Evolutionary conservation across 2,797 vertebrate species (phyloP), one percentile per base, ranked within the genome.

Genomic region (Champsocephalus esox): DNA sequence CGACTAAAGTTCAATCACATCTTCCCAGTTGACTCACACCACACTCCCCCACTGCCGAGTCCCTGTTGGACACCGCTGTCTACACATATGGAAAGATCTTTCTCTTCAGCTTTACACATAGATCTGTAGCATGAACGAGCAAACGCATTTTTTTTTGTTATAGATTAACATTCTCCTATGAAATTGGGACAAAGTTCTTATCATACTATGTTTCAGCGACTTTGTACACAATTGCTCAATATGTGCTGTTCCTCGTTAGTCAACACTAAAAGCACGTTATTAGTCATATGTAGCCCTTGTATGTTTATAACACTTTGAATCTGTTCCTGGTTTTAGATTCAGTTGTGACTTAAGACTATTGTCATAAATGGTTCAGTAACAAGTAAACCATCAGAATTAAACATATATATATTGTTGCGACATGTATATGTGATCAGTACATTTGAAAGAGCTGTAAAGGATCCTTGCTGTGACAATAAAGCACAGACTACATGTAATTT

Each of bases 311-410:
- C 44, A 28, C 21, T 17, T 66, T 13, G 19, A 3, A 43, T 17
- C 4, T 46, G 32, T 56, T 67, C 14, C 57, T 24, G 34, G 11
- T 14, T 77, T 11, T 43, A 48, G 11, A 13, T 1, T 5, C 50
- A 17, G 8, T 17, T 54, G 21, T n/a, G 5, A 13, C 16, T n/a
- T 44, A 11, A 3, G 7, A 58, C n/a, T 44, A 44, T 12, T 52
- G 9, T 43, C 12, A 9, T 10, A 81, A 52, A 34, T 2, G 4
- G 60, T 63, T 80, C 17, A 41, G 12, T n/a, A 52, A 59, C 13
- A 58, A 45, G 21, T 34, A 48, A 70, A 62, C 7, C 46, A 63
- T 3, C 3, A 45, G 12, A 38, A 21, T 8, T 12, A 34, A 3
- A 51, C 57, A 58, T 49, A 24, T 6, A 50, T 48, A 21, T 19